Base-by-base conservation (phyloP, 2,888 invertebrate genomes). In the Spilosoma lubricipeda region DNA sequence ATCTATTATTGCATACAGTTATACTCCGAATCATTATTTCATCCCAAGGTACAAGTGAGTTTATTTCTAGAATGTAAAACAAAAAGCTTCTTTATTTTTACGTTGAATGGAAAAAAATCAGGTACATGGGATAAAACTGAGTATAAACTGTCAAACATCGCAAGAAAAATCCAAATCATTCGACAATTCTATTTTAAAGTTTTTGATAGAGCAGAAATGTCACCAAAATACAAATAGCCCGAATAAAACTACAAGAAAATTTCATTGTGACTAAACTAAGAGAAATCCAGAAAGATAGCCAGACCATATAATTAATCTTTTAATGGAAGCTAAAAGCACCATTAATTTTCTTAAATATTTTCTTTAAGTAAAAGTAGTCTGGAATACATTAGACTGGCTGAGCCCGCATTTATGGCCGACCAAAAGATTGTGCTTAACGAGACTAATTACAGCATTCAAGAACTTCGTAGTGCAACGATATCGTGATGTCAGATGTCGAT, bases 401-500 rank as follows among this genome's bases (percentile, higher is more conserved):
- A 52, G 39, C 20, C 39, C 8, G 36, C 71, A 33, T 48, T 45
- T 33, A 52, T 66, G 20, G 30, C 30, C 42, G 13, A 70, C 42
- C 27, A 20, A 70, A 48, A 15, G 23, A 33, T 70, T 66, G 45
- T 27, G 13, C 71, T 36, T 69, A 77, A 77, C 27, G 71, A 78
- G 77, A 69, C 73, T 71, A 78, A 81, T 82, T 71, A 76, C 67
- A 71, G 33, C 39, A n/a, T 48, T 75, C 33, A 65, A 72, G 69
- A 48, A 68, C 30, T 72, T 74, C 72, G 13, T 72, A 77, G 73
- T 78, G 79, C 82, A 80, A 36, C 52, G 69, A 74, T 76, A 75
- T 70, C 67, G 66, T 63, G 42, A 33, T 67, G 66, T 83, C 81
- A 79, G 81, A 81, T 70, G 72, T 79, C 73, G 23, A 67, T 70